Evolutionary conservation across 1,140 invertebrate species (phyloP).

Genomic region (Helicorthomorpha holstii): DNA sequence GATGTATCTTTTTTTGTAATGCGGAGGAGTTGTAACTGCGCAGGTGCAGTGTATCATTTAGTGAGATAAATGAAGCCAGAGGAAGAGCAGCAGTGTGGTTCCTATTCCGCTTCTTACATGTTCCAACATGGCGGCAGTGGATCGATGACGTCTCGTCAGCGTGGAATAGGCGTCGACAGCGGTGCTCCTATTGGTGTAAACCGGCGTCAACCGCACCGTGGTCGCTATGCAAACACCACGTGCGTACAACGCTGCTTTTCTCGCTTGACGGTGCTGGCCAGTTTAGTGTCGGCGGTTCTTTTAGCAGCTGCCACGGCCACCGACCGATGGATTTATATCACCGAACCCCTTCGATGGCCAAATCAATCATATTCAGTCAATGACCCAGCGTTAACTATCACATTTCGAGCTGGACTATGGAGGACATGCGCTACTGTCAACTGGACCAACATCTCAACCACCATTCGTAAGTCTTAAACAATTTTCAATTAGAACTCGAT

Average conservation of each 20-base stretch:
- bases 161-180: too few species aligned
- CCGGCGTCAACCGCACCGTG: too few species aligned
- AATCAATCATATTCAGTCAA: neutral
- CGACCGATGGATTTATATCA: constrained; percentile 19
- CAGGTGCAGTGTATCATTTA: too few species aligned
- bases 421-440: neutral
- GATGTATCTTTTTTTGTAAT: too few species aligned
- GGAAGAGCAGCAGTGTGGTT: too few species aligned
- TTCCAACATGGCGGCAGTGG: too few species aligned
- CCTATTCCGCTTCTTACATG: too few species aligned
- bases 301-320: constrained; percentile 17
- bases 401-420: constrained; percentile 2
- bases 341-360: constrained; percentile 10
- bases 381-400: neutral
- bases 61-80: too few species aligned
- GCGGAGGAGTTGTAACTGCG: too few species aligned
- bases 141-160: too few species aligned
- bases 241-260: constrained; percentile 7
- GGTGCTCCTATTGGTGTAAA: too few species aligned
- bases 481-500: neutral
- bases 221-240: too few species aligned
- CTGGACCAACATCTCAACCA: neutral
- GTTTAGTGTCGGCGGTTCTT: constrained; percentile 13
- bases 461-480: neutral
- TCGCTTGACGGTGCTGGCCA: constrained; percentile 15